Evolutionary conservation across 2,888 invertebrate species (phyloP).

Genomic region (Ptychoptera albimana): DNA sequence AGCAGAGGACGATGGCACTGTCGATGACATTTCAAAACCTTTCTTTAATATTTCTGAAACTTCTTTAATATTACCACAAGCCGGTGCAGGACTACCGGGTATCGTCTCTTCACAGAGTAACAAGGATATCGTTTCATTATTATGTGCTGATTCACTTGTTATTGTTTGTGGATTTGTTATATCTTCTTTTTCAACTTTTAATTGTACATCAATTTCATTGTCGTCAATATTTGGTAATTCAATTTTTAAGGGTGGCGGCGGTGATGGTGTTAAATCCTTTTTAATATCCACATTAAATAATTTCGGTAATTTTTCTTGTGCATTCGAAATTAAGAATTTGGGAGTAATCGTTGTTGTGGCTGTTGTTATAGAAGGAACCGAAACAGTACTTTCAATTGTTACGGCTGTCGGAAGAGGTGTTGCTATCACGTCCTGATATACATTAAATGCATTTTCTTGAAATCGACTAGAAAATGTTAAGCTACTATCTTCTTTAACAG

Average conservation of each 20-base stretch:
- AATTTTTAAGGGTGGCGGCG: background rate
- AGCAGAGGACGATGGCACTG: slow-evolving; percentile 47
- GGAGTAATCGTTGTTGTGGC: too few relatives aligned
- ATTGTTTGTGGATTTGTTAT: background rate
- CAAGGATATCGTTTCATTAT: slow-evolving; percentile 51
- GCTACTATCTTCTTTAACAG: too few relatives aligned
- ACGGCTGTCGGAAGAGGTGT: too few relatives aligned
- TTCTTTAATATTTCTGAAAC: slow-evolving; percentile 12
- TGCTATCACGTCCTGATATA: too few relatives aligned
- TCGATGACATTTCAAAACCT: slow-evolving; percentile 14
- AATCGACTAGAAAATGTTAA: too few relatives aligned
- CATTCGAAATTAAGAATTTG: too few relatives aligned
- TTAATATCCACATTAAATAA: background rate
- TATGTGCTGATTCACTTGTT: slow-evolving; percentile 17
- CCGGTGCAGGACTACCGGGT: slow-evolving; percentile 74
- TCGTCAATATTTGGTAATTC: too few relatives aligned
- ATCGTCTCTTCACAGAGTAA: slow-evolving; percentile 80
- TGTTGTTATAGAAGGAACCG: too few relatives aligned
- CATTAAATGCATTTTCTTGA: too few relatives aligned
- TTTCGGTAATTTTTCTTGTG: too few relatives aligned
- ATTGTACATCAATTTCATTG: background rate
- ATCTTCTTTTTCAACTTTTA: background rate
- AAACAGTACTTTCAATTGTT: too few relatives aligned
- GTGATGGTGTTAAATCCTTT: background rate
- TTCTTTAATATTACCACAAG: slow-evolving; percentile 15